phyloP scores from a whole-genome alignment of 2,888 invertebrate species.

The Cenopis cana region DNA sequence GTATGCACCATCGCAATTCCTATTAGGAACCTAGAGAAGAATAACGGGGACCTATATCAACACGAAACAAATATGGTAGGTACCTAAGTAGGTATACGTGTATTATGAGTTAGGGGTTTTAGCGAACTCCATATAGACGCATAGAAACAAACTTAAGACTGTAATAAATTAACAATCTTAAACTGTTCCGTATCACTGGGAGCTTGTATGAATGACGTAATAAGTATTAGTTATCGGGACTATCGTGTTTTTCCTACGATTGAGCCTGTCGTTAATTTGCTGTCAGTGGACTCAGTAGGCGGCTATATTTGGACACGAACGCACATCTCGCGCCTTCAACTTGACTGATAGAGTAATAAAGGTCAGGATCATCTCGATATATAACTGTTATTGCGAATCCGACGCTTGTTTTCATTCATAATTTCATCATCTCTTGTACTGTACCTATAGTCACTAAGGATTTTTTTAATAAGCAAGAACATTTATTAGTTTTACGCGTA shows the following conservation, averaged over 20 bases:
- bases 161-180: too few species aligned
- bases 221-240: slow-evolving; percentile 19
- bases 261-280: slow-evolving; percentile 40
- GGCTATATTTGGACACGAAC: slow-evolving; percentile 57
- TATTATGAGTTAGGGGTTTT: too few species aligned
- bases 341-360: slow-evolving; percentile 14
- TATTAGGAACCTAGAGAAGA: too few species aligned
- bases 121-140: too few species aligned
- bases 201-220: slow-evolving; percentile 46
- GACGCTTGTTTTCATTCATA: slow-evolving; percentile 32
- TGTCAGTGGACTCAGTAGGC: slow-evolving; percentile 54
- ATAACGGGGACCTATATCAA: too few species aligned
- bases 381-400: slow-evolving; percentile 13
- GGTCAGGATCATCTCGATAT: slow-evolving; percentile 31
- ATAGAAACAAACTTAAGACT: too few species aligned
- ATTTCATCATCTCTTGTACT: slow-evolving; percentile 30
- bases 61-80: too few species aligned
- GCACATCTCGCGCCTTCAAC: slow-evolving; percentile 49
- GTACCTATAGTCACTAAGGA: too few species aligned
- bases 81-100: too few species aligned
- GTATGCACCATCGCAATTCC: too few species aligned
- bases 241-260: slow-evolving; percentile 57
- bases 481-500: too few species aligned
- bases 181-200: slow-evolving; percentile 14
- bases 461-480: too few species aligned